Percentiles rank a stretch among this genome's conserved stretches.
Conservation (phyloP, 2,797 vertebrate species). For the Dicrostonyx torquatus region DNA sequence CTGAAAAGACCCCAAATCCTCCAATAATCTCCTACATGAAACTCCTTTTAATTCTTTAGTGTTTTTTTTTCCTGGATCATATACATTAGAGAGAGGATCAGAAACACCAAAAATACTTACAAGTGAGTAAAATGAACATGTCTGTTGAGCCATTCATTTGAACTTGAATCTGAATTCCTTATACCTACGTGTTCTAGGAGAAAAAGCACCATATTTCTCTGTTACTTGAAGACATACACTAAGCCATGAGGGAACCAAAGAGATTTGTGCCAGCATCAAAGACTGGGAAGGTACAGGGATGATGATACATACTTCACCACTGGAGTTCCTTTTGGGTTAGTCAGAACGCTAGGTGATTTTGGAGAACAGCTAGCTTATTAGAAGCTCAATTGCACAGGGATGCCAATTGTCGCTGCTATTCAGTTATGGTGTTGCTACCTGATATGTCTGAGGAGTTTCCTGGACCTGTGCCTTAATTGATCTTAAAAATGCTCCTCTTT, state of each 20-base stretch:
- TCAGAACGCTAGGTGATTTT: constrained; percentile 40
- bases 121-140: constrained; percentile 28
- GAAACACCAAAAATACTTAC: constrained; percentile 35
- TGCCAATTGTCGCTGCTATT: not conserved
- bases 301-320: not conserved
- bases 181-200: not conserved
- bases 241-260: not conserved
- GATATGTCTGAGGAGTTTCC: not conserved
- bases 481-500: constrained; percentile 50
- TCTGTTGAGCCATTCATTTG: not conserved
- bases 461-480: not conserved
- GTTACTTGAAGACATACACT: not conserved
- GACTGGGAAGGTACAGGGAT: not conserved
- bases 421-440: not conserved
- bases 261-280: constrained; percentile 16
- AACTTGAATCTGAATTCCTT: not conserved
- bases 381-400: constrained; percentile 17
- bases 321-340: constrained; percentile 34
- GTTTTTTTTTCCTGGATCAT: not conserved
- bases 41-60: not conserved
- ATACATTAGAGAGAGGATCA: not conserved
- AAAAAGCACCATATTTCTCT: not conserved
- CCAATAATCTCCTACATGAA: not conserved
- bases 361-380: constrained; percentile 29
- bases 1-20: not conserved